These are phyloP conservation scores for Phortica variegata DNA, from an alignment of 1,140 invertebrate genomes.

Conservation along the genomic window DNA sequence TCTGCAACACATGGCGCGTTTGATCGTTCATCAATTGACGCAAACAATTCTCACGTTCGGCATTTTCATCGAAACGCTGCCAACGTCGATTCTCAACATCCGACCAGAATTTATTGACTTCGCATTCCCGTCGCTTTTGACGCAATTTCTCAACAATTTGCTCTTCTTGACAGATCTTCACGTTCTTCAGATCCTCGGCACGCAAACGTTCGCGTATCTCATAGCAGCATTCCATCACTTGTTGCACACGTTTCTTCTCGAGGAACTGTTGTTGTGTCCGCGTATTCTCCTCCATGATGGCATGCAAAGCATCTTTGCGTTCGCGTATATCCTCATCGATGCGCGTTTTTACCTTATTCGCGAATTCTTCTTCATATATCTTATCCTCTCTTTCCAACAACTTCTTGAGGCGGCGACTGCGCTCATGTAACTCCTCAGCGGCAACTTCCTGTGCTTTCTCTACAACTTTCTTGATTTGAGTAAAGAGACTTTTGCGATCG, in stretches of 20 bases:
- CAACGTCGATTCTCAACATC: constrained; percentile 33
- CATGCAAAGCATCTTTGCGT: constrained; percentile 33
- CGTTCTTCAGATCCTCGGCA: constrained; percentile 27
- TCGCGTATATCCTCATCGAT: constrained; percentile 38
- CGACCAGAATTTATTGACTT: constrained; percentile 34
- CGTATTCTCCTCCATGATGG: constrained; percentile 29
- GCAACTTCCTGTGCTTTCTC: constrained; percentile 26
- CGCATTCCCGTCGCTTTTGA: constrained; percentile 22
- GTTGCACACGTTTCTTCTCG: constrained; percentile 33
- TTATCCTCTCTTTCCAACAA: constrained; percentile 40
- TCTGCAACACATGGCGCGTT: constrained; percentile 19
- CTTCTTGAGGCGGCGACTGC: constrained; percentile 23
- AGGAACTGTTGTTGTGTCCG: constrained; percentile 29
- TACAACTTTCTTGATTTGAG: constrained; percentile 41
- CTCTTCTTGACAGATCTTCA: constrained; percentile 33
- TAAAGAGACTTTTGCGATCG: constrained; percentile 39
- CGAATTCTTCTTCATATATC: constrained; percentile 41
- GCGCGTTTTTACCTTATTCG: constrained; percentile 38
- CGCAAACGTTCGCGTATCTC: constrained; percentile 44
- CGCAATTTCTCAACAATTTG: constrained; percentile 42
- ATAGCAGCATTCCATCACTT: constrained; percentile 40
- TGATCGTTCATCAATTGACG: constrained; percentile 24
- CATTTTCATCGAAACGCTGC: constrained; percentile 23
- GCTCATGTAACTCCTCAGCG: constrained; percentile 27
- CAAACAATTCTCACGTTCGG: constrained; percentile 17